Evolutionary conservation across 2,113 vertebrate genomes (phyloP).

Genomic region (Protobothrops flavoviridis): DNA sequence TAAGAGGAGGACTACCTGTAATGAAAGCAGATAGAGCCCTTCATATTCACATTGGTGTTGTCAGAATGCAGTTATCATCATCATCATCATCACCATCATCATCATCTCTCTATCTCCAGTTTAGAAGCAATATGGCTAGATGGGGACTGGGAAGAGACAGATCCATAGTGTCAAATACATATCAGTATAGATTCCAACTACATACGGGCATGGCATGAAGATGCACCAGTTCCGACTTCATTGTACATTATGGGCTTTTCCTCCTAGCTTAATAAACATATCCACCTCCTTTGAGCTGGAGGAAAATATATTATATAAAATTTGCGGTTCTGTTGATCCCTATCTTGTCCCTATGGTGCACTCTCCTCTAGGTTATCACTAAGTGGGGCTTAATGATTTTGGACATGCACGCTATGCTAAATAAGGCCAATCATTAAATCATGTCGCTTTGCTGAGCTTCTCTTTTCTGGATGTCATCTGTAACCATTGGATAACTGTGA

Average conservation of each 20-base stretch:
- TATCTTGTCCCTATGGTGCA: background rate
- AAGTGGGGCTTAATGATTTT: background rate
- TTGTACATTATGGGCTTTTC: background rate
- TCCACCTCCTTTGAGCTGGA: background rate
- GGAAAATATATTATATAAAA: background rate
- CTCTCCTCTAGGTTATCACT: background rate
- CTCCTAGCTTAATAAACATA: background rate
- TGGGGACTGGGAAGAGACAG: background rate
- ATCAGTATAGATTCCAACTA: background rate
- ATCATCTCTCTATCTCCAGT: background rate
- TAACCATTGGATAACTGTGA: background rate
- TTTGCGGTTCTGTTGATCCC: background rate
- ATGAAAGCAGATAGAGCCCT: background rate
- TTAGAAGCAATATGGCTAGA: background rate
- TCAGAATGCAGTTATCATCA: background rate
- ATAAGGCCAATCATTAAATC: background rate
- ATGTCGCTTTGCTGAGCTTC: background rate
- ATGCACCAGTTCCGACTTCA: background rate
- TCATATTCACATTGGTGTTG: background rate
- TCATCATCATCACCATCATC: background rate
- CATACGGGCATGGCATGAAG: background rate
- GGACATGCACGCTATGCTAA: background rate
- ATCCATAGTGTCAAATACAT: background rate
- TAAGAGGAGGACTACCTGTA: background rate
- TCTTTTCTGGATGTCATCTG: background rate